phyloP scores from a whole-genome alignment of 2,888 invertebrate species.

The Mayetiola destructor region DNA sequence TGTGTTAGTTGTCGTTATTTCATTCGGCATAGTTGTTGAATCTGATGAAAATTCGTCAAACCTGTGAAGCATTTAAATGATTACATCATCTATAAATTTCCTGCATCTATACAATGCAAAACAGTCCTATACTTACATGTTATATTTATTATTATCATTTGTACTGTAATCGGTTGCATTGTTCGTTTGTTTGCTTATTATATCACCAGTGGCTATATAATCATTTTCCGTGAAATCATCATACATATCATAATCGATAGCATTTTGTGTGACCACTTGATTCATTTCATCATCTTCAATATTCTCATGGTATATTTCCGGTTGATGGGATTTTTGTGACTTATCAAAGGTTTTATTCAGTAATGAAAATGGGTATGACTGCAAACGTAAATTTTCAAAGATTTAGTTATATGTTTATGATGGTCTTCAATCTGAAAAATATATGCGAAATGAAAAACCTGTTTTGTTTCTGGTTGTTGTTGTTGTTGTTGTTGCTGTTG shows the following conservation, averaged over 20 bases:
- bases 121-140: too few relatives aligned
- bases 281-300: neutral
- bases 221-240: constrained; percentile 25
- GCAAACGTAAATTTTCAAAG: neutral
- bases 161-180: too few relatives aligned
- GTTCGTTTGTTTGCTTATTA: constrained; percentile 18
- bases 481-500: neutral
- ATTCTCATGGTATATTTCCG: neutral
- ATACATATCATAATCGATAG: constrained; percentile 22
- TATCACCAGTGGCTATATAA: constrained; percentile 24
- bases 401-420: neutral
- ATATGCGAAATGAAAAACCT: neutral
- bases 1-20: too few relatives aligned
- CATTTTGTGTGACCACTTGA: neutral
- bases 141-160: constrained; percentile 10
- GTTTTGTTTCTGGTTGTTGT: neutral
- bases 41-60: too few relatives aligned
- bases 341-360: neutral
- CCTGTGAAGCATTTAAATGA: too few relatives aligned
- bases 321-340: neutral
- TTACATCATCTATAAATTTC: too few relatives aligned
- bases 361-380: neutral
- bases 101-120: too few relatives aligned
- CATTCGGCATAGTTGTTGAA: too few relatives aligned
- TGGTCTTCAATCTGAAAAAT: too few relatives aligned